Evolutionary conservation across 1,140 invertebrate species (phyloP).

Genomic region (Thaumetopoea pityocampa): DNA sequence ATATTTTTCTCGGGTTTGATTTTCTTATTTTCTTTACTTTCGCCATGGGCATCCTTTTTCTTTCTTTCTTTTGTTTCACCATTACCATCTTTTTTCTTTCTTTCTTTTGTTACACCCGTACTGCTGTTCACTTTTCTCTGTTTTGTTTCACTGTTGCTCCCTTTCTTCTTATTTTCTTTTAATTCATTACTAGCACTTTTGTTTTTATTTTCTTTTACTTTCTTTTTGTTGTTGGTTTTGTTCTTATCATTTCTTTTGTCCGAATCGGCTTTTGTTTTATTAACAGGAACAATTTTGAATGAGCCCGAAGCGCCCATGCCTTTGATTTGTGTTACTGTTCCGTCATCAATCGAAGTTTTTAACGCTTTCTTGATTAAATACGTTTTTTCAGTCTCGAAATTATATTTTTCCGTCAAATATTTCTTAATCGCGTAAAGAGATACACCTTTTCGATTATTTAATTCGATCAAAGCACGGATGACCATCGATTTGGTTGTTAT

Average conservation of each 20-base stretch:
- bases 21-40: too few species aligned
- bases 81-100: too few species aligned
- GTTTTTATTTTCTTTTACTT: conserved; percentile 8
- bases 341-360: conserved; percentile 42
- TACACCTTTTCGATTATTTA: conserved; percentile 52
- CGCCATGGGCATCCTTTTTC: too few species aligned
- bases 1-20: too few species aligned
- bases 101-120: too few species aligned
- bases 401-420: conserved; percentile 42
- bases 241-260: conserved; percentile 11
- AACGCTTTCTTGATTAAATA: conserved; percentile 50
- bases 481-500: conserved; percentile 51
- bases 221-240: conserved; percentile 19
- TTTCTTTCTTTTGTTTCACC: too few species aligned
- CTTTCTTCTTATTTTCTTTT: conserved; percentile 16
- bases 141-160: too few species aligned
- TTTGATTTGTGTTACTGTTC: conserved; percentile 44
- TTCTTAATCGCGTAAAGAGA: conserved; percentile 60
- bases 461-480: conserved; percentile 34
- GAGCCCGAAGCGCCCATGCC: conserved; percentile 54
- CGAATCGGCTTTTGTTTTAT: conserved; percentile 22
- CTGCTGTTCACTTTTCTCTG: too few species aligned
- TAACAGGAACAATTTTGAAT: conserved; percentile 40
- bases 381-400: conserved; percentile 44
- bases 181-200: conserved; percentile 18